Conservation (phyloP, 2,888 invertebrate species). For the Drosophila cognata region DNA sequence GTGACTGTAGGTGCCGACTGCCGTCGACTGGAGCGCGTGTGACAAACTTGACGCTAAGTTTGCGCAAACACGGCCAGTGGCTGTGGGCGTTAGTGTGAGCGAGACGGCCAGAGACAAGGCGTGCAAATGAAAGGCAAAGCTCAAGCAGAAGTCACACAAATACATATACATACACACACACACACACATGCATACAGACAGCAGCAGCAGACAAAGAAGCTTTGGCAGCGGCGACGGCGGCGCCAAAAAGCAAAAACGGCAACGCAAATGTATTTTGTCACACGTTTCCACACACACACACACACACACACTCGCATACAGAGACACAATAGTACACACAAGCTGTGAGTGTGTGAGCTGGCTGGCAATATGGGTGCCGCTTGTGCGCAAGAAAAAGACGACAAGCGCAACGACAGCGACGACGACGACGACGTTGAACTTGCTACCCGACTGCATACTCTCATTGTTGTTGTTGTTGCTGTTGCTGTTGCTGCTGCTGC, state of each 20-base stretch:
- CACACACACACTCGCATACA: constrained; percentile 23
- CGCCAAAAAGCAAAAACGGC: constrained; percentile 77
- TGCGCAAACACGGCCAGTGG: constrained; percentile 61
- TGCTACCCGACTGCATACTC: constrained; percentile 45
- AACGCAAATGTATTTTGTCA: constrained; percentile 79
- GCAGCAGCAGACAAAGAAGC: constrained; percentile 63
- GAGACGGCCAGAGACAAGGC: constrained; percentile 61
- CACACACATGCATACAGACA: constrained; percentile 4
- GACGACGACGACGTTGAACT: constrained; percentile 52
- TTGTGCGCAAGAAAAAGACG: constrained; percentile 74
- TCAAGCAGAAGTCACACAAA: constrained; percentile 61
- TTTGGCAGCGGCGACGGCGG: constrained; percentile 54
- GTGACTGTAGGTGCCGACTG: constrained; percentile 42
- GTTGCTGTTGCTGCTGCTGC: constrained; percentile 38
- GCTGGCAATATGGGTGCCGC: constrained; percentile 60
- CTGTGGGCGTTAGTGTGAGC: constrained; percentile 53
- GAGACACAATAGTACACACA: constrained; percentile 22
- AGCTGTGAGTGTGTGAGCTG: constrained; percentile 53
- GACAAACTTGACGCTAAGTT: constrained; percentile 80
- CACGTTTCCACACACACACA: constrained; percentile 61
- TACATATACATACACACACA: constrained; percentile 26
- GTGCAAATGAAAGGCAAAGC: constrained; percentile 74
- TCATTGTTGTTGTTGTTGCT: constrained; percentile 31
- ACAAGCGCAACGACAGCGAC: constrained; percentile 59
- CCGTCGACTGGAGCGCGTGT: constrained; percentile 62